Conservation (phyloP, 2,113 vertebrate species). For the Agelaius tricolor region DNA sequence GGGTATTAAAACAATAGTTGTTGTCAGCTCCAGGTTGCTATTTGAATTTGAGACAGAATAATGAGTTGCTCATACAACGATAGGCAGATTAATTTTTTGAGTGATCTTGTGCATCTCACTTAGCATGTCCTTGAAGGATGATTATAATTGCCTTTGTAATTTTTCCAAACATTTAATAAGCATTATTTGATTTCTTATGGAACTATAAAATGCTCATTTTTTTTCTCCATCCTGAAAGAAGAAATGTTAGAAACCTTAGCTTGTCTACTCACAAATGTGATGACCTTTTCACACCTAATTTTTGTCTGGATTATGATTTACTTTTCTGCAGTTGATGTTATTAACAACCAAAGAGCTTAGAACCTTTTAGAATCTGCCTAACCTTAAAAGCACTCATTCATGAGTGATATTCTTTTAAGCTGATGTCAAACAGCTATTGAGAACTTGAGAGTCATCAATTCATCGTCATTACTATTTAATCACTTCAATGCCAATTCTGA, state of each 20-base stretch:
- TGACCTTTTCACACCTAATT: background rate
- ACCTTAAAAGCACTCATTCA: background rate
- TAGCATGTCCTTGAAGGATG: constrained; percentile 42
- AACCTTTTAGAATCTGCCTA: background rate
- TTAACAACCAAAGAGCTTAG: background rate
- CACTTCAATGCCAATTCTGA: background rate
- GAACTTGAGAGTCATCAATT: background rate
- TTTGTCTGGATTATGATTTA: background rate
- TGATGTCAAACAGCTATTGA: background rate
- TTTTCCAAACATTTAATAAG: background rate
- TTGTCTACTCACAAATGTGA: background rate
- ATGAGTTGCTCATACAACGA: background rate
- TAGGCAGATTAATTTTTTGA: constrained; percentile 54
- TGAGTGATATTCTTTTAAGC: background rate
- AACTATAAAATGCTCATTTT: background rate
- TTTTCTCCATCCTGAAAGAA: background rate
- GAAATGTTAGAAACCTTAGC: background rate
- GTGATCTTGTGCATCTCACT: constrained; percentile 15
- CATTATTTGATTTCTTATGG: background rate
- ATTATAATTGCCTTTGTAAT: background rate
- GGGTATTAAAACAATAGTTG: constrained; percentile 35
- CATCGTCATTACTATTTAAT: background rate
- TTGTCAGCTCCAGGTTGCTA: constrained; percentile 6
- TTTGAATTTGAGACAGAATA: constrained; percentile 33
- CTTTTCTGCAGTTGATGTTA: background rate